Percentiles rank a stretch among this genome's conserved stretches.
phyloP scores from a whole-genome alignment of 2,888 invertebrate species.

The Hyles lineata region DNA sequence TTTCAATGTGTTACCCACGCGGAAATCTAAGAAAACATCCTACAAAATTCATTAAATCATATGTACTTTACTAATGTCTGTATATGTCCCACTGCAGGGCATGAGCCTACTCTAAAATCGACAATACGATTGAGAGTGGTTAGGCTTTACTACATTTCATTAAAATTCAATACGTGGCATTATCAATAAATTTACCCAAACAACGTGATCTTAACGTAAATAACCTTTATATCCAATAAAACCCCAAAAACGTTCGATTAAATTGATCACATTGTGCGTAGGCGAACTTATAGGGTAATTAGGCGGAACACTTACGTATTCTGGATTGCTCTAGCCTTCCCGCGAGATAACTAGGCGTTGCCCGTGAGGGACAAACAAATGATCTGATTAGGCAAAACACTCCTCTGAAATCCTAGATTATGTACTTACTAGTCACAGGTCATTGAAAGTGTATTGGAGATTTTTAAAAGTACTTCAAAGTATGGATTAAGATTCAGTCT shows the following conservation, averaged over 20 bases:
- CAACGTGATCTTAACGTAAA: not conserved
- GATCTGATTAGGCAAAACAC: conserved; percentile 42
- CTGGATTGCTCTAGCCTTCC: not conserved
- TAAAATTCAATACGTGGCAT: not conserved
- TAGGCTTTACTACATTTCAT: not conserved
- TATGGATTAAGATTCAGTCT: not conserved
- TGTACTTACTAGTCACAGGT: not conserved
- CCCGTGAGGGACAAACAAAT: conserved; percentile 43
- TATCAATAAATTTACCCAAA: not conserved
- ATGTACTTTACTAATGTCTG: too few relatives aligned
- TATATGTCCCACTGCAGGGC: too few relatives aligned
- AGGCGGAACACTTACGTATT: not conserved
- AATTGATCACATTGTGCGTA: not conserved
- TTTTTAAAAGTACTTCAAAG: not conserved
- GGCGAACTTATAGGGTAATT: conserved; percentile 8
- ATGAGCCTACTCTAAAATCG: too few relatives aligned
- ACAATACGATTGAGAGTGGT: too few relatives aligned
- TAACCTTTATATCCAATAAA: not conserved
- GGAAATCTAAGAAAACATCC: too few relatives aligned
- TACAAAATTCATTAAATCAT: too few relatives aligned
- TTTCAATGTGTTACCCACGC: too few relatives aligned
- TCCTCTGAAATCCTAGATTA: conserved; percentile 31
- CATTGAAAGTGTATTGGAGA: conserved; percentile 5
- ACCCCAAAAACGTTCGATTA: not conserved
- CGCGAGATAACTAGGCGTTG: not conserved